These are phyloP conservation scores for Mylabris sibirica DNA, from an alignment of 2,888 invertebrate species.

Conservation along the genomic window DNA sequence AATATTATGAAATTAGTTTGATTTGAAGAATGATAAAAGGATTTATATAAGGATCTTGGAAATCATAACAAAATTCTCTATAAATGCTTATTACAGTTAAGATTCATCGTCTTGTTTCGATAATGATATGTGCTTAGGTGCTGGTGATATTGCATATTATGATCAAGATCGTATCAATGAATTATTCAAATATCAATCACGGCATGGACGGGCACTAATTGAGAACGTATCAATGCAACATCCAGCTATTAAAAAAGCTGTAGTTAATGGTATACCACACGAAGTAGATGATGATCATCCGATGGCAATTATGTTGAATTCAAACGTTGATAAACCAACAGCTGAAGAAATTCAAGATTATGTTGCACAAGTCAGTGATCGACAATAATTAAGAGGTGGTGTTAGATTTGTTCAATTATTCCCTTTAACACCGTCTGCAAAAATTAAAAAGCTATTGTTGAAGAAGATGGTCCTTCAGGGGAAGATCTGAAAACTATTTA, in stretches of 20 bases:
- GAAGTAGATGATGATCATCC: constrained; percentile 54
- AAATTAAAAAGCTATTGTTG: constrained; percentile 46
- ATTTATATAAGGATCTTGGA: too few species aligned
- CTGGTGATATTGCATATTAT: constrained; percentile 65
- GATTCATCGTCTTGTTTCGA: constrained; percentile 61
- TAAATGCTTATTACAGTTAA: constrained; percentile 63
- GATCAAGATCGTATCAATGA: constrained; percentile 65
- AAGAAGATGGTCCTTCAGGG: constrained; percentile 42
- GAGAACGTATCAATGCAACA: constrained; percentile 52
- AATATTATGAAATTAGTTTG: too few species aligned
- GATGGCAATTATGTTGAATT: constrained; percentile 45
- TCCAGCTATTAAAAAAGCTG: constrained; percentile 48
- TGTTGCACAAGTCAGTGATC: constrained; percentile 50
- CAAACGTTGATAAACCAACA: constrained; percentile 30
- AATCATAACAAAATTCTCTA: constrained; percentile 50
- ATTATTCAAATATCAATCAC: constrained; percentile 63
- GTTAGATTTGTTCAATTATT: constrained; percentile 48
- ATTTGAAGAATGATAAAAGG: too few species aligned
- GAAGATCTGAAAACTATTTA: constrained; percentile 21
- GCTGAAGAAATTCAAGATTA: constrained; percentile 47
- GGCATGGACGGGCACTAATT: constrained; percentile 60
- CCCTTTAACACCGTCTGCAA: constrained; percentile 55
- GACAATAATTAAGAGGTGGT: too few species aligned
- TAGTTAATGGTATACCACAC: constrained; percentile 53
- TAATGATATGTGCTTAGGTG: constrained; percentile 62